These are phyloP conservation scores for Motacilla alba DNA, from an alignment of 2,113 vertebrate genomes.

Conservation along the genomic window DNA sequence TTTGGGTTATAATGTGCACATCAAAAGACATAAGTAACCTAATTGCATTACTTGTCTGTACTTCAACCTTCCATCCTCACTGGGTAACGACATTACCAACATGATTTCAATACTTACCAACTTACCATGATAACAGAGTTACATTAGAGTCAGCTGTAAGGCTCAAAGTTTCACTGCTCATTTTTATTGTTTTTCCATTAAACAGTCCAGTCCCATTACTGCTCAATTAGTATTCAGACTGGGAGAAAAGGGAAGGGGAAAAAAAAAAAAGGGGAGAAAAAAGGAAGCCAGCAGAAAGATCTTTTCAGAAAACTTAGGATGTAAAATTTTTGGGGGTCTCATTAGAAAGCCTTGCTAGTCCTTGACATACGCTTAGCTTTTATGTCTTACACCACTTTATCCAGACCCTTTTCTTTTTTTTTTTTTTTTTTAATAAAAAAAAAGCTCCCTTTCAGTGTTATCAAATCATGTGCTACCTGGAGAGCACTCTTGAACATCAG, in stretches of 20 bases:
- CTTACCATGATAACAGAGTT: not conserved
- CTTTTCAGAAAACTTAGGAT: not conserved
- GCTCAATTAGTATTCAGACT: not conserved
- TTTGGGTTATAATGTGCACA: not conserved
- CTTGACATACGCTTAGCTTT: not conserved
- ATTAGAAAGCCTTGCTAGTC: not conserved
- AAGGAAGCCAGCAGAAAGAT: not conserved
- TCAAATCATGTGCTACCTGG: not conserved
- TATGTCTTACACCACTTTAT: not conserved
- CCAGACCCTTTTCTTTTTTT: not conserved
- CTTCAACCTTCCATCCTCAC: not conserved
- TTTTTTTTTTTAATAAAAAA: not conserved
- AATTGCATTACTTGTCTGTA: not conserved
- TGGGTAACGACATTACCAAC: not conserved
- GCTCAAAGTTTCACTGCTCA: slow-evolving; percentile 7
- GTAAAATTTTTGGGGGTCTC: not conserved
- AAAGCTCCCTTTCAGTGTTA: not conserved
- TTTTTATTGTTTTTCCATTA: slow-evolving; percentile 34
- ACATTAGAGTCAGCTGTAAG: not conserved
- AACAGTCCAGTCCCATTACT: not conserved
- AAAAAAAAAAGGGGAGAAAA: not conserved
- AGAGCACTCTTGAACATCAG: not conserved
- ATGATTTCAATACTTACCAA: not conserved
- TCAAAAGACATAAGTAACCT: not conserved
- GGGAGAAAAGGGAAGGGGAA: not conserved